Percentiles rank a stretch among this genome's conserved stretches.
phyloP scores from a whole-genome alignment of 2,888 invertebrate species.

The Automeris io region DNA sequence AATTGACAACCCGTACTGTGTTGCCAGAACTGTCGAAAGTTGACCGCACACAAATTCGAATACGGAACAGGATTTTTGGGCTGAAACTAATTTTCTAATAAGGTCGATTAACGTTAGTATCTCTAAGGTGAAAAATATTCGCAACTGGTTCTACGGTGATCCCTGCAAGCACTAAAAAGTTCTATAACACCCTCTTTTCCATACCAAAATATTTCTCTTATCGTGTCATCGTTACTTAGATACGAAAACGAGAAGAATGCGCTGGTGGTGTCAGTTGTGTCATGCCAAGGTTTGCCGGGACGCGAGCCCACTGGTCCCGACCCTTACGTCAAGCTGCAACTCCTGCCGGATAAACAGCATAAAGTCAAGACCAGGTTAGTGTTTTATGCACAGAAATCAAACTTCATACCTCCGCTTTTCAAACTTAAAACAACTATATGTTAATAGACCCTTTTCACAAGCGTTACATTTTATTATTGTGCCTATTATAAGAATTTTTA shows the following conservation, averaged over 20 bases:
- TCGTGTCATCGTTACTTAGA: slow-evolving; percentile 46
- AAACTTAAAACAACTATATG: background rate
- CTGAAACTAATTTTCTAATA: too few relatives aligned
- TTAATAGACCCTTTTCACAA: too few relatives aligned
- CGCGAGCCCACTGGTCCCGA: slow-evolving; percentile 91
- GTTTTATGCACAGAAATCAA: background rate
- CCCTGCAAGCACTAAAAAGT: too few relatives aligned
- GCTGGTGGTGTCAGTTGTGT: slow-evolving; percentile 93
- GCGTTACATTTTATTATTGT: too few relatives aligned
- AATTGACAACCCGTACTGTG: too few relatives aligned
- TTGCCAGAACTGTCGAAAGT: too few relatives aligned
- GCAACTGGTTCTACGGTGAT: too few relatives aligned
- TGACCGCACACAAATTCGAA: too few relatives aligned
- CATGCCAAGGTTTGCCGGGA: slow-evolving; percentile 91
- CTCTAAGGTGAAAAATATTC: too few relatives aligned
- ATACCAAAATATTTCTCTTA: background rate
- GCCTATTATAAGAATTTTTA: too few relatives aligned
- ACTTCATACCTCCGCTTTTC: background rate
- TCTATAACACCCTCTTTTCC: background rate
- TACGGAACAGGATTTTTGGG: too few relatives aligned
- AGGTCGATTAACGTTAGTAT: too few relatives aligned
- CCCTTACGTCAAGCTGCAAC: slow-evolving; percentile 98
- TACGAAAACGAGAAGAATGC: slow-evolving; percentile 94
- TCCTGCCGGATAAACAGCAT: slow-evolving; percentile 98
- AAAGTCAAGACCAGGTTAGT: slow-evolving; percentile 91